A percentile compares a stretch with the other conserved stretches of the same genome.
These are phyloP conservation scores for Brachionus rubens DNA, from an alignment of 1,140 invertebrate species.

Conservation along the genomic window DNA sequence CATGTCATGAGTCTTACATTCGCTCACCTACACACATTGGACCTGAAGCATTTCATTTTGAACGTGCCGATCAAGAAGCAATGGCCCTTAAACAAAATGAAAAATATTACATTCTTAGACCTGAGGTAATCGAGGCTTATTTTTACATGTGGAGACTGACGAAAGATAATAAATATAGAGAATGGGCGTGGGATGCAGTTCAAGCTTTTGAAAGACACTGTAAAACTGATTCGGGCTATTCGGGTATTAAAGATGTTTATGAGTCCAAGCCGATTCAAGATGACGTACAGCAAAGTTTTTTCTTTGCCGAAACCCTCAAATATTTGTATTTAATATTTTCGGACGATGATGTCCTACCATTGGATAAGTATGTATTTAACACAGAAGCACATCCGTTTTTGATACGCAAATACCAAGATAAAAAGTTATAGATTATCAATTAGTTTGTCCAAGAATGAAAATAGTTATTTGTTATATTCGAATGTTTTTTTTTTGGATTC, in stretches of 20 bases:
- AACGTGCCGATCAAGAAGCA: conserved; percentile 72
- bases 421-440: no score
- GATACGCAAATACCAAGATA: conserved; percentile 58
- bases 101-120: conserved; percentile 87
- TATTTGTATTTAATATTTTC: conserved; percentile 96
- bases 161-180: conserved; percentile 89
- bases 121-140: conserved; percentile 94
- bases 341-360: conserved; percentile 80
- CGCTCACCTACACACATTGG: conserved; percentile 67
- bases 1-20: conserved; percentile 94
- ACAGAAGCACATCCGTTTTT: conserved; percentile 97
- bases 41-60: conserved; percentile 75
- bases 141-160: conserved; percentile 94
- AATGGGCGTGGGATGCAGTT: conserved; percentile 96
- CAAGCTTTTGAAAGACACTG: conserved; percentile 83
- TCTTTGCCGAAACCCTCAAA: conserved; percentile 96
- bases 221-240: conserved; percentile 82
- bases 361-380: conserved; percentile 98
- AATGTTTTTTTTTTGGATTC: no score
- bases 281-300: conserved; percentile 98
- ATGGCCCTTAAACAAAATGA: conserved; percentile 66
- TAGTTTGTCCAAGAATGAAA: no score
- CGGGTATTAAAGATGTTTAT: conserved; percentile 91
- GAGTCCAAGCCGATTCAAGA: conserved; percentile 71
- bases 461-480: no score